A percentile compares a stretch with the other conserved stretches of the same genome.
Evolutionary conservation across 2,888 invertebrate genomes (phyloP).

Genomic region (Neocrepidodera transversa): DNA sequence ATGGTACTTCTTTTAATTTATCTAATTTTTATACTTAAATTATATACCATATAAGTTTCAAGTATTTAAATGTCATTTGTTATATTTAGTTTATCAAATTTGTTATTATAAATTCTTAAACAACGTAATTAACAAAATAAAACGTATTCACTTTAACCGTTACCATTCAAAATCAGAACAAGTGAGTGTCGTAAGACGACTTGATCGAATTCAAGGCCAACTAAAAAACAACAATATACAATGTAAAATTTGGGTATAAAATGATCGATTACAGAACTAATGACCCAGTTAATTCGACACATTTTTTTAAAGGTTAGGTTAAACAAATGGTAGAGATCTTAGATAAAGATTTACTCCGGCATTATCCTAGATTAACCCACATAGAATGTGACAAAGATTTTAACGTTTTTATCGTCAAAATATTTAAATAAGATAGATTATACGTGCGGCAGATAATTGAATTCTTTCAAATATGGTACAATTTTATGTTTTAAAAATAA

Average conservation of each 20-base stretch:
- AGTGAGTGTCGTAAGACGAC: not conserved
- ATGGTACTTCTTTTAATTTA: too few relatives aligned
- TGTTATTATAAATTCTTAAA: too few relatives aligned
- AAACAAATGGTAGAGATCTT: slow-evolving; percentile 10
- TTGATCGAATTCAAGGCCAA: slow-evolving; percentile 4
- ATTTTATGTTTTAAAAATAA: too few relatives aligned
- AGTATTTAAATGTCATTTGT: too few relatives aligned
- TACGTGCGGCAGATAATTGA: too few relatives aligned
- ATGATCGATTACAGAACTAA: slow-evolving; percentile 28
- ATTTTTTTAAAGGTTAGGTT: slow-evolving; percentile 20
- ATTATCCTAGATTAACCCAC: slow-evolving; percentile 22
- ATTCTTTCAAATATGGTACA: too few relatives aligned
- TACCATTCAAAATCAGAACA: not conserved
- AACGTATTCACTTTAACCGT: not conserved
- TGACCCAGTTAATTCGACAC: slow-evolving; percentile 31
- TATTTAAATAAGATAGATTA: too few relatives aligned
- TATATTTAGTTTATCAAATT: too few relatives aligned
- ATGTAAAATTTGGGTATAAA: slow-evolving; percentile 20
- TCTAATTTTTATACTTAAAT: too few relatives aligned
- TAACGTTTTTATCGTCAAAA: too few relatives aligned
- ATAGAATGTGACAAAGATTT: slow-evolving; percentile 7
- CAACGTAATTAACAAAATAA: too few relatives aligned
- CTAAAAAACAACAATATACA: slow-evolving; percentile 7
- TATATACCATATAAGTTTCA: too few relatives aligned
- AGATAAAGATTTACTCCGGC: slow-evolving; percentile 12